phyloP scores from a whole-genome alignment of 2,797 vertebrate species.

The Myioborus melanocephalus region DNA sequence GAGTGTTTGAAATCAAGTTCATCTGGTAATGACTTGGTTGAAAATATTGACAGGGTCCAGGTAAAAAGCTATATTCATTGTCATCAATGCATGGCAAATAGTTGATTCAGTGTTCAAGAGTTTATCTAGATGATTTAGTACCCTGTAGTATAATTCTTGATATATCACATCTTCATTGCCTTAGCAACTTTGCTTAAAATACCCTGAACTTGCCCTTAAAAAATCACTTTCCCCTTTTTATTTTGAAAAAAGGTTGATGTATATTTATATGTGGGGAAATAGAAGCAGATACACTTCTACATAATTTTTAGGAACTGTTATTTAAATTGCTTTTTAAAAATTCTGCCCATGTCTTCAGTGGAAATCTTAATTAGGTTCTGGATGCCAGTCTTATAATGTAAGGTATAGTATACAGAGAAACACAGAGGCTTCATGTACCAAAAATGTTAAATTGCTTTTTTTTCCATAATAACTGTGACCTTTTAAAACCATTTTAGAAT shows the following conservation, averaged over 20 bases:
- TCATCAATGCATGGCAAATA: background rate
- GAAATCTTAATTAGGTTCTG: background rate
- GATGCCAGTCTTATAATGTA: background rate
- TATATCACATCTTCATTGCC: background rate
- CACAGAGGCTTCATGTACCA: background rate
- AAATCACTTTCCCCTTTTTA: fast-evolving
- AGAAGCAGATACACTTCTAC: background rate
- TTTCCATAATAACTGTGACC: background rate
- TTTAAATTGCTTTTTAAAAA: background rate
- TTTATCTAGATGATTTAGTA: background rate
- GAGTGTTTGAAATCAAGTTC: background rate
- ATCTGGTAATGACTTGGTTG: background rate
- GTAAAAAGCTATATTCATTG: background rate
- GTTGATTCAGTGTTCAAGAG: background rate
- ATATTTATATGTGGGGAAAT: background rate
- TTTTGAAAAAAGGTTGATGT: background rate
- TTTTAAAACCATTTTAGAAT: background rate
- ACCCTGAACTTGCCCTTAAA: background rate
- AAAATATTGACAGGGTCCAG: background rate
- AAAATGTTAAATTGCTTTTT: background rate
- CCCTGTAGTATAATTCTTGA: background rate
- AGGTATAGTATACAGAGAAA: background rate
- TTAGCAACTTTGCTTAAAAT: background rate
- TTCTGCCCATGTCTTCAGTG: background rate
- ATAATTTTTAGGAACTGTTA: background rate